Percentiles rank a stretch among this genome's conserved stretches.
These are phyloP conservation scores for Alfaro cultratus DNA, from an alignment of 2,797 vertebrate genomes.

Conservation along the genomic window DNA sequence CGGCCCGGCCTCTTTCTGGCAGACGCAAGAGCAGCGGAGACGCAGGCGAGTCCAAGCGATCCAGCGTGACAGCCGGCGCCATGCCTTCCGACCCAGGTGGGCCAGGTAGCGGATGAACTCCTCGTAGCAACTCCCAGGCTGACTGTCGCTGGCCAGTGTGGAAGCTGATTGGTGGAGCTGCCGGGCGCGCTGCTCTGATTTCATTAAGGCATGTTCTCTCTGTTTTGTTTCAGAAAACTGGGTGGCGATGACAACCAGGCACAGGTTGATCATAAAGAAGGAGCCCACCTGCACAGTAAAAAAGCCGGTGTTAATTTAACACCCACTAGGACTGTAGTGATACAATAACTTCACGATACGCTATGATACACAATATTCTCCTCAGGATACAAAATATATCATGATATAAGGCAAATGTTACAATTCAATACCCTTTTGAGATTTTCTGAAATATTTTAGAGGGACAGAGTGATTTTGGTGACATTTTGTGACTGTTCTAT, in stretches of 20 bases:
- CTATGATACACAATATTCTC: no score
- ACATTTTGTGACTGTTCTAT: no score
- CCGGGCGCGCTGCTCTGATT: constrained; percentile 91
- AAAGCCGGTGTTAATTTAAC: no score
- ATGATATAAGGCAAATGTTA: no score
- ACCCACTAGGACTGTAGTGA: no score
- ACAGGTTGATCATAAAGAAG: constrained; percentile 99
- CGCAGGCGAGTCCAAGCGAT: constrained; percentile 31
- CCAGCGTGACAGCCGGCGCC: constrained; percentile 80
- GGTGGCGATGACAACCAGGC: constrained; percentile 98
- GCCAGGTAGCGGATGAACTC: constrained; percentile 93
- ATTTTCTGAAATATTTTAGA: no score
- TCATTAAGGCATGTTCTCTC: constrained; percentile 96
- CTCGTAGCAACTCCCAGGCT: constrained; percentile 96
- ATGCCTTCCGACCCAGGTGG: constrained; percentile 90
- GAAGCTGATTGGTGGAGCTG: constrained; percentile 94
- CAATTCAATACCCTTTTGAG: no score
- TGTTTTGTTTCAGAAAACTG: constrained; percentile 99
- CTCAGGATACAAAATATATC: no score
- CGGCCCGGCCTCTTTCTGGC: constrained; percentile 68
- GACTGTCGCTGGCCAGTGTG: constrained; percentile 93
- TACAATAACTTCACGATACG: no score
- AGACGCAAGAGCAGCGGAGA: constrained; percentile 45
- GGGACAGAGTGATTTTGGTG: no score
- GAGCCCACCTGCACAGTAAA: constrained; percentile 88